Base-by-base conservation (phyloP, 2,113 vertebrate genomes). In the Catagonus wagneri region DNA sequence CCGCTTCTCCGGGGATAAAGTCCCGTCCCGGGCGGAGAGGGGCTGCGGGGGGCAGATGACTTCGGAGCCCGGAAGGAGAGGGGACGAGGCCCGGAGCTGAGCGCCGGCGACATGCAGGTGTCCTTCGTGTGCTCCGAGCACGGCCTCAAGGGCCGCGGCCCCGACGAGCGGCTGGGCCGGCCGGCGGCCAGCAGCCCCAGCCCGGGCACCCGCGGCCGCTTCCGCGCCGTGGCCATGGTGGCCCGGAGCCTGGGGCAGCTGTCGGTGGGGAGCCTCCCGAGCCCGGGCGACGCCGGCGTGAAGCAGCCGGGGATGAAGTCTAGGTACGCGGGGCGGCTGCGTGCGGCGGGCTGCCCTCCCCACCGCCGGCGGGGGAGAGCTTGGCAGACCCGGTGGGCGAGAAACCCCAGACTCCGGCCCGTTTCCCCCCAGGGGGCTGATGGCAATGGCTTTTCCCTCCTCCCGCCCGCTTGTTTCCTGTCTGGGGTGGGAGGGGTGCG, bases 111-210 rank as follows among this genome's bases (percentile, higher is more conserved):
- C 95, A 99, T 99, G 99, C 99, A 99, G 98, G 99, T 99, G 89
- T 99, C 99, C 8, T 99, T 99, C 54, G 99, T 99, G 83, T 99
- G 99, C 98, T 99, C 99, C 0, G 99, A 99, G 97, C 99, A 99
- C 92, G 99, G 99, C 98, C 98, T 99, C 83, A 99, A 99, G 97
- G 99, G 98, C 98, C 99, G 99, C 86, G 99, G 98, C 95, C 98
- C 99, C 0, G 99, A 99, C 32, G 99, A 99, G 65, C 98, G 99
- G 23, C 98, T 99, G 69, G 99, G 99, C 96, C 98, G 99, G 14
- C 99, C 99, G 58, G 99, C 99, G 4, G 98, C 99, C 97, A 99
- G 99, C 98, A 99, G 99, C 98, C 99, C 99, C 86, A 99, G 98
- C 98, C 99, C 99, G 7, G 99, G 99, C 90, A 98, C 99, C 19